Evolutionary conservation across 2,113 vertebrate species (phyloP).

Genomic region (Suricata suricatta): DNA sequence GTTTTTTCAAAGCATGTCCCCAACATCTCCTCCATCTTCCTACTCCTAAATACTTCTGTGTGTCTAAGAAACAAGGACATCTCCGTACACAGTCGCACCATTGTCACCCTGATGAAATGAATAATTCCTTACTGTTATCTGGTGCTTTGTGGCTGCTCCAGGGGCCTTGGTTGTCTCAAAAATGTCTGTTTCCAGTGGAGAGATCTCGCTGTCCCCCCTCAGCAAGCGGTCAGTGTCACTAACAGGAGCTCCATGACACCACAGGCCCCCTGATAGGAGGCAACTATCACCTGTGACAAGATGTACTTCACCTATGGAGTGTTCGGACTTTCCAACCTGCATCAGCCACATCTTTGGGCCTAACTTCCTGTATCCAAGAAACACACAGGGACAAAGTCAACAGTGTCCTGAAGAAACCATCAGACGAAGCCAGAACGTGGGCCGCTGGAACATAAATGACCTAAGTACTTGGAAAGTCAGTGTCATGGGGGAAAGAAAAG

Average conservation of each 20-base stretch:
- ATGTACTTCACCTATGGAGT: background rate
- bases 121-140: background rate
- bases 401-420: background rate
- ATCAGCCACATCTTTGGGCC: background rate
- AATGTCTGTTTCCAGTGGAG: background rate
- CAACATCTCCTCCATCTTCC: background rate
- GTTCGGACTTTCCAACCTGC: background rate
- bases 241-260: too few relatives aligned
- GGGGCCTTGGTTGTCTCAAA: background rate
- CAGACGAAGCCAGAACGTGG: background rate
- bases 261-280: background rate
- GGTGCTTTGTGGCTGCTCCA: background rate
- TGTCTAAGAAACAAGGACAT: background rate
- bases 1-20: background rate
- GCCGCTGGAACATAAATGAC: background rate
- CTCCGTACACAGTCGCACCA: background rate
- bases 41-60: background rate
- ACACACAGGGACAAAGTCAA: background rate
- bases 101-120: background rate
- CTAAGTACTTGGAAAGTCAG: background rate
- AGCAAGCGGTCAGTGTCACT: too few relatives aligned
- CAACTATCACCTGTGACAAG: accelerated
- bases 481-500: background rate
- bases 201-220: background rate
- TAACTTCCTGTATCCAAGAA: background rate